A percentile compares a stretch with the other conserved stretches of the same genome.
phyloP scores from a whole-genome alignment of 2,113 vertebrate species.

The Toxostoma redivivum region DNA sequence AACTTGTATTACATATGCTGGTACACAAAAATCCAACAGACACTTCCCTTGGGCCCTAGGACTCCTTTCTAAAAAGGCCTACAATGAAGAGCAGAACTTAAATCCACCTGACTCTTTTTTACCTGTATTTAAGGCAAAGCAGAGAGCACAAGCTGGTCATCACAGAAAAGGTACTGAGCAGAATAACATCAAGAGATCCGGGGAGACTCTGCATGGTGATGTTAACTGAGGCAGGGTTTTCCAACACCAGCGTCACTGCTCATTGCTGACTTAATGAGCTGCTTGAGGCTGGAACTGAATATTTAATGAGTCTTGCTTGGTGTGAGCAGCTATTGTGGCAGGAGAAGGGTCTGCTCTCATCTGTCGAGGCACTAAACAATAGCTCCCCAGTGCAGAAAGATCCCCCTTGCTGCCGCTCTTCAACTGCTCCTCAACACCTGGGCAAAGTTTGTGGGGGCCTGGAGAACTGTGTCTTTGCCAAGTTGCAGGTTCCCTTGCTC shows the following conservation, averaged over 20 bases:
- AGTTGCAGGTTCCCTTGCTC: background rate
- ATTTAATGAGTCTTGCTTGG: constrained; percentile 80
- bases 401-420: constrained; percentile 14
- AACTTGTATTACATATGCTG: background rate
- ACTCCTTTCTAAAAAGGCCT: constrained; percentile 31
- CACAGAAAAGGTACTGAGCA: constrained; percentile 73
- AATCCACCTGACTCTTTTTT: constrained; percentile 45
- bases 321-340: constrained; percentile 76
- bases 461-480: background rate
- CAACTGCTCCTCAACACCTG: constrained; percentile 48
- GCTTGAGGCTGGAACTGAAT: constrained; percentile 81
- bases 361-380: constrained; percentile 66
- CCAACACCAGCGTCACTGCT: constrained; percentile 74
- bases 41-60: constrained; percentile 1
- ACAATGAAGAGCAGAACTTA: constrained; percentile 11
- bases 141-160: constrained; percentile 88
- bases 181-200: constrained; percentile 66
- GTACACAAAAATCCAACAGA: constrained; percentile 9
- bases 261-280: constrained; percentile 81
- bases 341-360: constrained; percentile 74
- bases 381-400: background rate
- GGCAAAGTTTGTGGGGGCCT: background rate
- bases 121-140: constrained; percentile 90
- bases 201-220: constrained; percentile 72
- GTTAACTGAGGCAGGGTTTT: constrained; percentile 71